Evolutionary conservation across 2,797 vertebrate genomes (phyloP), one percentile per base, ranked within the genome.

Genomic region (Epinephelus coioides): DNA sequence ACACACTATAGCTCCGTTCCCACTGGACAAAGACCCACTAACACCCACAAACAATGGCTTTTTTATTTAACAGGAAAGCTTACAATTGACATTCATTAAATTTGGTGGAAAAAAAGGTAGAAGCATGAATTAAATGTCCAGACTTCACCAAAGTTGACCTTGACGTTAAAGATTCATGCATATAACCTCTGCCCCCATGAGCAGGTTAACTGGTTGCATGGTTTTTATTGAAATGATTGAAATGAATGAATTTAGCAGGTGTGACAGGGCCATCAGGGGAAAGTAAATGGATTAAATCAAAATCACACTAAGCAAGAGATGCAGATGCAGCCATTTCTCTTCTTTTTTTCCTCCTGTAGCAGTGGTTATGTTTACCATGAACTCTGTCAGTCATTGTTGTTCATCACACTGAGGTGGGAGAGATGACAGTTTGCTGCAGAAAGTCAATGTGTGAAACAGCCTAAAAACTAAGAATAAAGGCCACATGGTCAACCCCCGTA

Each of bases 381-480:
- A 23, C 19, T 50, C 44, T n/a, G 27, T 62, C 4, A 67, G 27
- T 34, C 2, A 13, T 44, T 50, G 62, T 57, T 73, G n/a, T 57
- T 66, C 44, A 12, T 68, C 15, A 15, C 46, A 27, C 64, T 65
- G 17, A 34, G 38, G 38, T 56, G 15, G 17, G 54, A 54, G n/a
- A 65, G 76, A 66, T 67, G 54, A 66, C 34, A 30, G 66, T 60
- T n/a, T 46, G 49, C 54, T 56, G 19, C 13, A 49, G 55, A 69
- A 38, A 76, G 73, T 54, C 11, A 53, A 12, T 38, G 18, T 62
- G 55, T 67, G 69, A 77, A 69, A 53, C 54, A 34, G n/a, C 73
- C 19, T 15, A 43, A 30, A 23, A 40, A 17, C 60, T 38, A 47
- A 73, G 75, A 64, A 69, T 63, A 44, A 54, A n/a, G 14, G 4